A percentile compares a stretch with the other conserved stretches of the same genome.
phyloP scores from a whole-genome alignment of 1,140 invertebrate genomes.

The Drosophila parabipectinata region DNA sequence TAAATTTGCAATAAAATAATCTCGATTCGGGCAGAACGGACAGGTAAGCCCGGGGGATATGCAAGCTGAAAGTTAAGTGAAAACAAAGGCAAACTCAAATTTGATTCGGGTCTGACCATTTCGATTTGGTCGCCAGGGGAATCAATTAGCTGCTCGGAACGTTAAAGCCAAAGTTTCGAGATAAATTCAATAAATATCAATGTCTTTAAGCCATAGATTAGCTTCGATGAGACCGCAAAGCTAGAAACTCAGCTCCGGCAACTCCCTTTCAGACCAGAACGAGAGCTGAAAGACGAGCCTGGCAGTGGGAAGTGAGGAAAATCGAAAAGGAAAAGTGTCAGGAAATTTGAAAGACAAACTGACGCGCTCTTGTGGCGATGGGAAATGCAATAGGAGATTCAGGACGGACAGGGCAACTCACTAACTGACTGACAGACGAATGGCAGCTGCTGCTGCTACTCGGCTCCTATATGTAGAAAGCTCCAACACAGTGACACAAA shows the following conservation, averaged over 20 bases:
- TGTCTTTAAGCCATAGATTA: conserved; percentile 51
- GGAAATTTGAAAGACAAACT: conserved; percentile 69
- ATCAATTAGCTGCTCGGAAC: conserved; percentile 27
- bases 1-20: conserved; percentile 78
- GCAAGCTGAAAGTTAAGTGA: conserved; percentile 38
- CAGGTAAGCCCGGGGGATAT: conserved; percentile 48
- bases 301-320: conserved; percentile 17
- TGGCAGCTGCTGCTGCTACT: conserved; percentile 51
- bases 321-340: conserved; percentile 53
- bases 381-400: conserved; percentile 59
- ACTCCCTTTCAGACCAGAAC: conserved; percentile 20
- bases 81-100: conserved; percentile 44
- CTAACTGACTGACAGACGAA: conserved; percentile 53
- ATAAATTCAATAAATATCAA: conserved; percentile 28
- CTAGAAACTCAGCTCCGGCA: conserved; percentile 14
- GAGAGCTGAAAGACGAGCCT: conserved; percentile 7
- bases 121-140: conserved; percentile 14
- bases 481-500: conserved; percentile 59
- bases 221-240: conserved; percentile 22
- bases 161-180: conserved; percentile 17
- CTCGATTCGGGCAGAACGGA: conserved; percentile 22
- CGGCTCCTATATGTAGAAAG: conserved; percentile 17
- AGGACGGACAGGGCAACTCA: conserved; percentile 7
- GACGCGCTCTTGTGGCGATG: conserved; percentile 56
- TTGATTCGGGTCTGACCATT: conserved; percentile 2